Conservation (phyloP, 2,797 vertebrate species). For the Poeciliopsis paucimaculata region DNA sequence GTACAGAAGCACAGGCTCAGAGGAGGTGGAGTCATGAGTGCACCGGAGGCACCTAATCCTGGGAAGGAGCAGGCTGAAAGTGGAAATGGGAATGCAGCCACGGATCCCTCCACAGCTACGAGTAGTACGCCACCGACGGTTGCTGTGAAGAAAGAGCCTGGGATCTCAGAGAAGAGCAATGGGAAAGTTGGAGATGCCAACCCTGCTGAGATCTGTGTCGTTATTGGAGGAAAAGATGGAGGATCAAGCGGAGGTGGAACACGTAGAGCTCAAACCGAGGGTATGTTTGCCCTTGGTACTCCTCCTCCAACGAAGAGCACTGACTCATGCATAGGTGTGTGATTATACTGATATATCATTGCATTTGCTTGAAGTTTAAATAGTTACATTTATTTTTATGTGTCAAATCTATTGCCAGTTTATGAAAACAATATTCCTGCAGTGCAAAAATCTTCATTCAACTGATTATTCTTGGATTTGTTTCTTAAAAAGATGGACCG, state of each 20-base stretch:
- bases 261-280: slow-evolving; percentile 92
- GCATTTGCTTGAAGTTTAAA: slow-evolving; percentile 32
- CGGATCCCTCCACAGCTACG: slow-evolving; percentile 49
- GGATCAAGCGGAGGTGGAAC: slow-evolving; percentile 80
- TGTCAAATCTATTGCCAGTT: neutral
- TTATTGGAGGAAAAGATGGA: slow-evolving; percentile 86
- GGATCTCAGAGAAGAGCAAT: slow-evolving; percentile 86
- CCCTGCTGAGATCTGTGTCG: slow-evolving; percentile 97
- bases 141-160: slow-evolving; percentile 90
- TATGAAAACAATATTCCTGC: neutral
- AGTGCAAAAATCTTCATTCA: neutral
- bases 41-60: slow-evolving; percentile 75
- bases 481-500: neutral
- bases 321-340: slow-evolving; percentile 82
- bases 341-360: slow-evolving; percentile 36
- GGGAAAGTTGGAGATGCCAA: slow-evolving; percentile 85
- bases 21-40: slow-evolving; percentile 80
- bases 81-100: slow-evolving; percentile 41
- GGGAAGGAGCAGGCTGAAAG: slow-evolving; percentile 71
- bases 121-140: slow-evolving; percentile 60
- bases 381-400: neutral
- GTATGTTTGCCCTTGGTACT: slow-evolving; percentile 84
- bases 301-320: slow-evolving; percentile 80
- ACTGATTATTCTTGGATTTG: neutral
- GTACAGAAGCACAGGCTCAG: slow-evolving; percentile 67